A percentile compares a stretch with the other conserved stretches of the same genome.
Conservation (phyloP, 2,113 vertebrate genomes). For the Hemicordylus capensis region DNA sequence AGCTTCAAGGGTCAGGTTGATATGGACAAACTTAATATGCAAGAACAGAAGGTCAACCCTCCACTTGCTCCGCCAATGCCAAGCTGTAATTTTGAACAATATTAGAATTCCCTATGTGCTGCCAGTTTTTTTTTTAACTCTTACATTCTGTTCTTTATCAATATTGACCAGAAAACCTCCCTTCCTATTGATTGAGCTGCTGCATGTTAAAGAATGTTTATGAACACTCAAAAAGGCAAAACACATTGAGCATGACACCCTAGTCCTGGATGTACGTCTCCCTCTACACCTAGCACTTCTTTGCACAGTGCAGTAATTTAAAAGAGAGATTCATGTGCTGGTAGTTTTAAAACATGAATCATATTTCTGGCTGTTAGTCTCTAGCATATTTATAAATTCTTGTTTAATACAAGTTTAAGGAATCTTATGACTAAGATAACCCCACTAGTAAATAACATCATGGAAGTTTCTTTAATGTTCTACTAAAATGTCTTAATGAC, state of each 20-base stretch:
- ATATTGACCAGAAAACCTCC: background rate
- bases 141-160: background rate
- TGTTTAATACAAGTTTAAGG: background rate
- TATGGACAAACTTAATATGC: background rate
- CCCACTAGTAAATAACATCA: background rate
- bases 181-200: background rate
- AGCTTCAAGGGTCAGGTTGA: background rate
- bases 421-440: background rate
- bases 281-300: background rate
- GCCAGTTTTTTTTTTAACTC: no score
- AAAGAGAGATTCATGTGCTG: background rate
- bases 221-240: background rate
- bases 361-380: background rate
- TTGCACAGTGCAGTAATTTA: background rate
- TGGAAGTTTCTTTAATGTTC: background rate
- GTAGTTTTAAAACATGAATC: no score
- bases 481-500: background rate
- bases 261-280: background rate
- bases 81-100: background rate
- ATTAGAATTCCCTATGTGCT: background rate
- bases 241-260: background rate
- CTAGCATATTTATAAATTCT: background rate
- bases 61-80: no score
- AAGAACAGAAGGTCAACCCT: background rate
- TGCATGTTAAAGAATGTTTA: background rate